phyloP scores from a whole-genome alignment of 1,140 invertebrate species.

The Triops cancriformis region DNA sequence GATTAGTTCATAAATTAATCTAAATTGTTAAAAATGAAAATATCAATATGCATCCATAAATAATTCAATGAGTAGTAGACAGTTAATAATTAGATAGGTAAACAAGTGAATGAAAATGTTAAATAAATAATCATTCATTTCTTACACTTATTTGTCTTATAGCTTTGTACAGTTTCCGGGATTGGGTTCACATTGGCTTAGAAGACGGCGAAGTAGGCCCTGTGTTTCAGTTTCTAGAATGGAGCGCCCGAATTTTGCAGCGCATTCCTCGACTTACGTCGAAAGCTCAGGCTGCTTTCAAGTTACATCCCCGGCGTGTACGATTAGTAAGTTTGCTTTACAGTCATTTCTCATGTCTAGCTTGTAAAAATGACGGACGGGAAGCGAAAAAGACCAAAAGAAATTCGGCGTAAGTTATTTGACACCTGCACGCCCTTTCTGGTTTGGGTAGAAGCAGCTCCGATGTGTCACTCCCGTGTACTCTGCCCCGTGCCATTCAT shows the following conservation, averaged over 20 bases:
- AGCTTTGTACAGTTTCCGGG: conserved; percentile 15
- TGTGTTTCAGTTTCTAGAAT: not conserved
- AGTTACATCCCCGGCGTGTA: conserved; percentile 1
- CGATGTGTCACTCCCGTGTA: not conserved
- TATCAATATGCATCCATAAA: no score
- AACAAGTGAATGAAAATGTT: no score
- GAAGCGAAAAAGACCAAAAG: not conserved
- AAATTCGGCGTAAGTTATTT: not conserved
- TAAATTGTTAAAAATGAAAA: no score
- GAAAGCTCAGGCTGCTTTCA: not conserved
- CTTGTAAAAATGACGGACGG: not conserved
- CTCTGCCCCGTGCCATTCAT: conserved; percentile 12
- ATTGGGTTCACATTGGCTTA: conserved; percentile 11
- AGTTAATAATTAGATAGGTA: no score
- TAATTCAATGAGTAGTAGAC: no score
- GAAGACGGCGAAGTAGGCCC: conserved; percentile 10
- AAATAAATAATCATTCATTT: not conserved
- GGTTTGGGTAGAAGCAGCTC: not conserved
- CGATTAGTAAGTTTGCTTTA: conserved; percentile 16
- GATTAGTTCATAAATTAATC: no score
- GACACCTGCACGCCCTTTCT: conserved; percentile 3
- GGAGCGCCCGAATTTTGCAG: not conserved
- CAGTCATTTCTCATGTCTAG: not conserved
- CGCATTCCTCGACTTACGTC: not conserved
- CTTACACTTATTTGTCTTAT: not conserved